phyloP scores from a whole-genome alignment of 2,797 vertebrate genomes.

The Brotula barbata region DNA sequence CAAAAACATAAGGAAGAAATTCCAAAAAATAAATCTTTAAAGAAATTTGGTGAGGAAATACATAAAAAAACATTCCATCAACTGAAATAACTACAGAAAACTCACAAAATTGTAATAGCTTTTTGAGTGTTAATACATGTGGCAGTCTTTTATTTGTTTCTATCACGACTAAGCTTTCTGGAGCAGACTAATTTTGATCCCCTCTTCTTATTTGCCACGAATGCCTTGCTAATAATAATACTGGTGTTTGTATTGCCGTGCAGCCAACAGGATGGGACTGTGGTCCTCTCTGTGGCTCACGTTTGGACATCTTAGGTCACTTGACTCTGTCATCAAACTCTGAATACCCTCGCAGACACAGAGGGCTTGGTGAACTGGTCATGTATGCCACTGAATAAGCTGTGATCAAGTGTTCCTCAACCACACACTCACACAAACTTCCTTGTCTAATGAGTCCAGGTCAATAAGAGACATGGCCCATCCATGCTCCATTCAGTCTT shows the following conservation, averaged over 20 bases:
- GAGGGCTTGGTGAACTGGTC: constrained; percentile 39
- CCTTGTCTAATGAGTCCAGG: constrained; percentile 54
- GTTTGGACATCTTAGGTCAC: constrained; percentile 45
- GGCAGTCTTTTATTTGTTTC: constrained; percentile 9
- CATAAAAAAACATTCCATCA: too few species aligned
- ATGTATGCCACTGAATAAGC: constrained; percentile 50
- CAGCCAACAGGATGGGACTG: constrained; percentile 44
- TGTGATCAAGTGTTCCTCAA: constrained; percentile 57
- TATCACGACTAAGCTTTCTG: constrained; percentile 9
- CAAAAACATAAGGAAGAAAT: too few species aligned
- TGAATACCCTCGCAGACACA: constrained; percentile 30
- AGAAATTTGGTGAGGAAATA: too few species aligned
- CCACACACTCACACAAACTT: constrained; percentile 51
- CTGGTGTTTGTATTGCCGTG: constrained; percentile 48
- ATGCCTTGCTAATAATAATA: constrained; percentile 53
- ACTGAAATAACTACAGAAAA: too few species aligned
- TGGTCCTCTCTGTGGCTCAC: constrained; percentile 30
- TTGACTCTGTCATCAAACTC: constrained; percentile 36
- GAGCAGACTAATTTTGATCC: constrained; percentile 43
- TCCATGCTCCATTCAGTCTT: constrained; percentile 36
- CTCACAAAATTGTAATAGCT: too few species aligned
- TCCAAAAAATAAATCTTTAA: too few species aligned
- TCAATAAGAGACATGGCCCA: constrained; percentile 52
- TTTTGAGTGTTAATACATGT: constrained; percentile 1
- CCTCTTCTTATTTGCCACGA: constrained; percentile 51